Percentiles rank a stretch among this genome's conserved stretches.
Evolutionary conservation across 2,797 vertebrate species (phyloP).

Genomic region (Mastacembelus armatus): DNA sequence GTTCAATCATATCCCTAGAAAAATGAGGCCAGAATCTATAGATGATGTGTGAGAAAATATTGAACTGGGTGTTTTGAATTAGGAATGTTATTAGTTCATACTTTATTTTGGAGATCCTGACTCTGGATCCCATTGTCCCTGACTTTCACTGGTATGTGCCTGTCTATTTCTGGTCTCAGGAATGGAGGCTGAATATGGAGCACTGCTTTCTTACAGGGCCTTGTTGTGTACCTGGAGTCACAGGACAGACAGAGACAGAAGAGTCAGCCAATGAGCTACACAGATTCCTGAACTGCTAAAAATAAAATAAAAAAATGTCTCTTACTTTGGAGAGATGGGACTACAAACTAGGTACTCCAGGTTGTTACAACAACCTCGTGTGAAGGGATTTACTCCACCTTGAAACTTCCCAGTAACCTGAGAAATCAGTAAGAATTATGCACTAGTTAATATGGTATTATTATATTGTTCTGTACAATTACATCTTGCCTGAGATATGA

Average conservation of each 20-base stretch:
- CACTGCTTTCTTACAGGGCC: slow-evolving; percentile 79
- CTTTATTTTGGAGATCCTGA: slow-evolving; percentile 86
- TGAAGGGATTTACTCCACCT: slow-evolving; percentile 95
- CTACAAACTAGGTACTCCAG: slow-evolving; percentile 95
- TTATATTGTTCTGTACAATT: no score
- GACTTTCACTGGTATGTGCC: slow-evolving; percentile 87
- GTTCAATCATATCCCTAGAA: slow-evolving; percentile 23
- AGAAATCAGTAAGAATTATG: slow-evolving; percentile 23
- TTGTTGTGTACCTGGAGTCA: slow-evolving; percentile 86
- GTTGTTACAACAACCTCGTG: slow-evolving; percentile 93
- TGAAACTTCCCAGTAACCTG: slow-evolving; percentile 99
- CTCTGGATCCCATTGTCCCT: slow-evolving; percentile 90
- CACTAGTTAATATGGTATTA: background rate
- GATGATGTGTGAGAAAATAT: slow-evolving; percentile 14
- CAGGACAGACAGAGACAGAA: background rate
- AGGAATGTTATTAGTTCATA: slow-evolving; percentile 69
- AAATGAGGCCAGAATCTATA: slow-evolving; percentile 8
- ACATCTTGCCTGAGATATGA: no score
- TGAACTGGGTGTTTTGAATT: background rate
- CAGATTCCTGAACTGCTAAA: background rate
- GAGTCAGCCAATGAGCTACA: background rate
- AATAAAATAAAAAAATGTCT: background rate
- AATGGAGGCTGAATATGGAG: slow-evolving; percentile 90
- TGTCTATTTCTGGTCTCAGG: slow-evolving; percentile 86
- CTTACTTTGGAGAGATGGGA: slow-evolving; percentile 93